These are phyloP conservation scores for Bagarius yarrelli DNA, from an alignment of 2,113 vertebrate species.

Conservation along the genomic window DNA sequence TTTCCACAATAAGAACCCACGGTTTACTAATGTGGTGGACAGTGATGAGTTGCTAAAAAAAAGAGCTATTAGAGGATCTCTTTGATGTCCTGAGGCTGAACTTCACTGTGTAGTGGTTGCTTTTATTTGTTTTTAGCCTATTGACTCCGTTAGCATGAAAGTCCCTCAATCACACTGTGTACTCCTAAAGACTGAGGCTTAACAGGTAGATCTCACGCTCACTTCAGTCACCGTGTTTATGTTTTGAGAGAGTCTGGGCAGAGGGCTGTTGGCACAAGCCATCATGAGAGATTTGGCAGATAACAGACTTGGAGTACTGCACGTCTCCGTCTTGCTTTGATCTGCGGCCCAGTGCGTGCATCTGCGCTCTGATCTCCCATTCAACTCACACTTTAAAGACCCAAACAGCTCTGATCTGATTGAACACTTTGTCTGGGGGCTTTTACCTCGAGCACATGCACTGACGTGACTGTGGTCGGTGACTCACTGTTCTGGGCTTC, in stretches of 20 bases:
- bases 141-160: not conserved
- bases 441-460: constrained; percentile 4
- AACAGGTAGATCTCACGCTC: constrained; percentile 17
- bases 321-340: constrained; percentile 38
- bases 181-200: not conserved
- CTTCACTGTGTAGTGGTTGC: not conserved
- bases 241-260: constrained; percentile 11
- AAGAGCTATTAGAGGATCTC: not conserved
- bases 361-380: constrained; percentile 21
- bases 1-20: not conserved
- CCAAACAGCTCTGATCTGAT: constrained; percentile 37
- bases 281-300: constrained; percentile 26
- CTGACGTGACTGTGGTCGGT: constrained; percentile 23
- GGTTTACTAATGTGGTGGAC: not conserved
- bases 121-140: constrained; percentile 15
- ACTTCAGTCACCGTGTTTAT: constrained; percentile 1
- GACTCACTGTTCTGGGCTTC: constrained; percentile 9
- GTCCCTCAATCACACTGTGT: not conserved
- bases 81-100: not conserved
- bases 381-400: constrained; percentile 34
- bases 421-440: constrained; percentile 21
- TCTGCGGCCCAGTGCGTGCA: constrained; percentile 24
- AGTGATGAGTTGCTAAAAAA: not conserved
- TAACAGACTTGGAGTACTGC: constrained; percentile 28
- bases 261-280: constrained; percentile 5